Evolutionary conservation across 2,888 invertebrate species (phyloP), one percentile per base, ranked within the genome.

Genomic region (Saturnia japonica): DNA sequence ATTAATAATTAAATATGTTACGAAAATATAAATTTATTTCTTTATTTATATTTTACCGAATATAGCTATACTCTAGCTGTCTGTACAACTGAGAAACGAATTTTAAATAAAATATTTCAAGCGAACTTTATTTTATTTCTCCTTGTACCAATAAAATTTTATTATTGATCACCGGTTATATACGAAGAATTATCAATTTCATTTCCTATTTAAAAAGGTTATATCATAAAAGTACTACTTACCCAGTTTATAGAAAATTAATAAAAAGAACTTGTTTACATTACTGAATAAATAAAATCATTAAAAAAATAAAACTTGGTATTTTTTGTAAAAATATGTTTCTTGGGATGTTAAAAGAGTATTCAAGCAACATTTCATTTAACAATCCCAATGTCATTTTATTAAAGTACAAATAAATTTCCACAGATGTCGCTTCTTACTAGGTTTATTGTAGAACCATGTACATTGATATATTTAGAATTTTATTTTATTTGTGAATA

Each of bases 61-160:
- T 82, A 82, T 83, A 88, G 89, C 87, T 86, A 87, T 78, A 82
- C 84, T 80, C 83, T 88, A 87, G 88, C 88, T 87, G 83, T 84
- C 85, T 89, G 86, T 90, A 87, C 88, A 88, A 88, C 85, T 87
- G 85, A 88, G 90, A 85, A 91, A 89, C 88, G 85, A 90, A 84
- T 91, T 91, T 90, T 88, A 87, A 92, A 91, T 92, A 92, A 93
- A 93, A 91, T 88, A 88, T 88, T 88, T 87, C 86, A 89, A 91
- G 88, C 85, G 85, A 87, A 76, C 74, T 75, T 75, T 72, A 73
- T 79, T 75, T 75, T 68, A 78, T 81, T 75, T 74, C 68, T 71
- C 72, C 71, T 70, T n/a, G 64, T 14, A 64, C 45, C 45, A 28
- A 47, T 19, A 54, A 9, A 9, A 9, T 22, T 9, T 22, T 6